Conservation (phyloP, 2,113 vertebrate genomes). For the Podiceps cristatus region DNA sequence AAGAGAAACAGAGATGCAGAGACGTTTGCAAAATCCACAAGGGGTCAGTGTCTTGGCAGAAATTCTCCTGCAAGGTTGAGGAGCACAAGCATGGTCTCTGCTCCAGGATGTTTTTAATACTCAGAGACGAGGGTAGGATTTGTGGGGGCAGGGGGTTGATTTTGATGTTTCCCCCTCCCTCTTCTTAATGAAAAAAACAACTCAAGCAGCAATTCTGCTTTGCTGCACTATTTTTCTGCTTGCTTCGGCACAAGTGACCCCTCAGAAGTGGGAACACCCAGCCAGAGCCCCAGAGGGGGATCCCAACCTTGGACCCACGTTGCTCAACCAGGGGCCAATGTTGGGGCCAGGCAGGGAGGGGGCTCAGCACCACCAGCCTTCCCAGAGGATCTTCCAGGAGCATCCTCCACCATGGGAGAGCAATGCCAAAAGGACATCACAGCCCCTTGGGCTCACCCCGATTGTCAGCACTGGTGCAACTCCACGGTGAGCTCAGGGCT, state of each 20-base stretch:
- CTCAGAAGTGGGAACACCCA: background rate
- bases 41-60: slow-evolving; percentile 77
- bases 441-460: background rate
- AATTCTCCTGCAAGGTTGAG: slow-evolving; percentile 12
- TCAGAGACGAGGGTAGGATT: background rate
- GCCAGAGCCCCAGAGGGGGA: background rate
- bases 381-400: background rate
- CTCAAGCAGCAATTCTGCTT: background rate
- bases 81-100: background rate
- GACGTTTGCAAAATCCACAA: slow-evolving; percentile 65
- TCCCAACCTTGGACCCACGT: background rate
- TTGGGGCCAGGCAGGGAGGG: background rate
- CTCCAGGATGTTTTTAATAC: slow-evolving; percentile 38
- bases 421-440: background rate
- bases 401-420: background rate
- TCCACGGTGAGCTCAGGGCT: accelerated
- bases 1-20: background rate
- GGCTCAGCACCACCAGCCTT: background rate
- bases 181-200: background rate
- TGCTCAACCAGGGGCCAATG: background rate
- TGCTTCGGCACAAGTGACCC: background rate
- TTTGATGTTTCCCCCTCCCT: background rate
- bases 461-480: background rate
- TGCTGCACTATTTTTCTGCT: background rate
- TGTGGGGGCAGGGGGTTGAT: background rate